Evolutionary conservation across 2,797 vertebrate species (phyloP).

Genomic region (Trachops cirrhosus): DNA sequence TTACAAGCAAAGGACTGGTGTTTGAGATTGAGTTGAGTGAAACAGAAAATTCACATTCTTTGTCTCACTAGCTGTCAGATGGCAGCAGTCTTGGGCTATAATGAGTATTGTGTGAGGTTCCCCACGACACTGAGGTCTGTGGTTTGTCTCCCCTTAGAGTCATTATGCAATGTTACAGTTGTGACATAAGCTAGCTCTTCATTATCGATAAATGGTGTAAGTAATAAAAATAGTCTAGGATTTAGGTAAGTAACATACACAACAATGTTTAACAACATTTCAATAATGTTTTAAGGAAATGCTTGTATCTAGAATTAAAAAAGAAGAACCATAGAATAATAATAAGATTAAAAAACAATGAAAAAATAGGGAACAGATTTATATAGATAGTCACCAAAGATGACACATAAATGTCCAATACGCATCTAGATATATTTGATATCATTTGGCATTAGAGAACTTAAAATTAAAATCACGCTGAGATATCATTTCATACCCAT

Average conservation of each 20-base stretch:
- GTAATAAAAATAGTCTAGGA: background rate
- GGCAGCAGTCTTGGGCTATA: background rate
- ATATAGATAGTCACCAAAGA: background rate
- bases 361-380: background rate
- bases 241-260: background rate
- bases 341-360: background rate
- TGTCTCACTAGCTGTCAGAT: background rate
- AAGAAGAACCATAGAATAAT: background rate
- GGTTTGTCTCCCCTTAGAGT: background rate
- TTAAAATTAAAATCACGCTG: background rate
- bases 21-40: background rate
- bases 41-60: background rate
- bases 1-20: background rate
- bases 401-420: background rate
- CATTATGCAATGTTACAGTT: background rate
- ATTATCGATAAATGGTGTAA: background rate
- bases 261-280: background rate
- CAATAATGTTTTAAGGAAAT: background rate
- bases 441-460: background rate
- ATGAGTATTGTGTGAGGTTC: background rate
- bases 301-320: background rate
- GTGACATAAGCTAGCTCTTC: background rate
- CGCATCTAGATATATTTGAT: background rate
- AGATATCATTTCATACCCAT: background rate
- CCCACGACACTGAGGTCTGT: background rate